Evolutionary conservation across 2,888 invertebrate genomes (phyloP).

Genomic region (Parnassius smintheus): DNA sequence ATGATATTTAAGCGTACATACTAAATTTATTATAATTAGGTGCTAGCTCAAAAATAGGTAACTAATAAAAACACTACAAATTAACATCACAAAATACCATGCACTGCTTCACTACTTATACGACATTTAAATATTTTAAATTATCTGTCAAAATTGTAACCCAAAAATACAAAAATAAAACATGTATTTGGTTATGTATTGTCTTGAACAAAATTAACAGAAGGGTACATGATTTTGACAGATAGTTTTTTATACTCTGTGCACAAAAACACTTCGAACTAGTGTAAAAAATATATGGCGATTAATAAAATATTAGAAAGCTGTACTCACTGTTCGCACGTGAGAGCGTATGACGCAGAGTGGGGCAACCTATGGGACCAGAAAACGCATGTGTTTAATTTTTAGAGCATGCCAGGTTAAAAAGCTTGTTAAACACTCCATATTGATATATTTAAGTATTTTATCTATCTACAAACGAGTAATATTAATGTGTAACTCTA

Average conservation of each 20-base stretch:
- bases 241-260: slow-evolving; percentile 13
- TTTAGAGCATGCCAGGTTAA: slow-evolving; percentile 75
- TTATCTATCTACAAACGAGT: neutral
- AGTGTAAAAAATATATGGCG: slow-evolving; percentile 21
- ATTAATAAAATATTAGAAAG: slow-evolving; percentile 50
- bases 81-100: slow-evolving; percentile 19
- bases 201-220: too few relatives aligned
- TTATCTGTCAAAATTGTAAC: slow-evolving; percentile 11
- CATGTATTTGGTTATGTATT: too few relatives aligned
- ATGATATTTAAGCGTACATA: too few relatives aligned
- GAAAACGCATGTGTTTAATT: slow-evolving; percentile 72
- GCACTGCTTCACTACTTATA: slow-evolving; percentile 12
- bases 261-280: slow-evolving; percentile 9
- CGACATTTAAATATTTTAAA: slow-evolving; percentile 4
- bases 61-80: slow-evolving; percentile 24
- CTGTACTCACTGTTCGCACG: slow-evolving; percentile 85
- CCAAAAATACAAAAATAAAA: neutral
- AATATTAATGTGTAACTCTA: neutral
- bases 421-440: slow-evolving; percentile 60
- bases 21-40: neutral
- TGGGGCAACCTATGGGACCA: slow-evolving; percentile 81
- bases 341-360: slow-evolving; percentile 83
- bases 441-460: neutral
- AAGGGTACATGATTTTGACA: slow-evolving; percentile 7
- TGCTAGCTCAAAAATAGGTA: slow-evolving; percentile 31